Conservation (phyloP, 2,113 vertebrate species). For the Psophia crepitans region DNA sequence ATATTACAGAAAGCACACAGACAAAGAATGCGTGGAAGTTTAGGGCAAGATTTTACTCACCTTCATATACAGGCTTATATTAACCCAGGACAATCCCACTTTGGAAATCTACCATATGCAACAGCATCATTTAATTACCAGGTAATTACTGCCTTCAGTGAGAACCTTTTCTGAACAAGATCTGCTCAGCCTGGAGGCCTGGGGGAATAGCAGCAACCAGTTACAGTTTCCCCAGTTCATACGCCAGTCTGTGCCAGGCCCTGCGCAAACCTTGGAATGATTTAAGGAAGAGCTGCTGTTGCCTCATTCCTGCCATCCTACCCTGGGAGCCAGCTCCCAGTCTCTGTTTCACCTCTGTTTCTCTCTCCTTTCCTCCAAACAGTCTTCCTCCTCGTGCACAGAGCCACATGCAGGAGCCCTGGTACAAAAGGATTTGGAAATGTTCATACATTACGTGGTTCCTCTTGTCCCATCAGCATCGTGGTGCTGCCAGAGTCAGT, state of each 20-base stretch:
- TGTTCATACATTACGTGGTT: rapidly evolving
- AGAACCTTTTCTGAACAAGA: slow-evolving; percentile 36
- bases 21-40: not conserved
- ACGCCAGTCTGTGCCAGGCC: not conserved
- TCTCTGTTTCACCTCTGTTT: not conserved
- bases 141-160: not conserved
- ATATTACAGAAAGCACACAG: not conserved
- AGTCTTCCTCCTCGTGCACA: not conserved
- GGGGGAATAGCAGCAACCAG: not conserved
- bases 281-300: not conserved
- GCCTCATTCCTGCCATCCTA: not conserved
- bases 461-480: not conserved
- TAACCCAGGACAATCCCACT: not conserved
- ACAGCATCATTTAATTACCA: slow-evolving; percentile 40
- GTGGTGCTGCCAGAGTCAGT: not conserved
- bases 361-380: not conserved
- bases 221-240: not conserved
- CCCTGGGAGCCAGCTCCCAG: not conserved
- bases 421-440: not conserved
- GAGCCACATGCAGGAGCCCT: rapidly evolving
- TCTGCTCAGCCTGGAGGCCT: slow-evolving; percentile 16
- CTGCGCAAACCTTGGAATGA: not conserved
- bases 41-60: not conserved
- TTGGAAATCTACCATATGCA: slow-evolving; percentile 41
- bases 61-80: not conserved